Percentiles rank a stretch among this genome's conserved stretches.
These are phyloP conservation scores for Piaya cayana DNA, from an alignment of 2,113 vertebrate species.

Conservation along the genomic window DNA sequence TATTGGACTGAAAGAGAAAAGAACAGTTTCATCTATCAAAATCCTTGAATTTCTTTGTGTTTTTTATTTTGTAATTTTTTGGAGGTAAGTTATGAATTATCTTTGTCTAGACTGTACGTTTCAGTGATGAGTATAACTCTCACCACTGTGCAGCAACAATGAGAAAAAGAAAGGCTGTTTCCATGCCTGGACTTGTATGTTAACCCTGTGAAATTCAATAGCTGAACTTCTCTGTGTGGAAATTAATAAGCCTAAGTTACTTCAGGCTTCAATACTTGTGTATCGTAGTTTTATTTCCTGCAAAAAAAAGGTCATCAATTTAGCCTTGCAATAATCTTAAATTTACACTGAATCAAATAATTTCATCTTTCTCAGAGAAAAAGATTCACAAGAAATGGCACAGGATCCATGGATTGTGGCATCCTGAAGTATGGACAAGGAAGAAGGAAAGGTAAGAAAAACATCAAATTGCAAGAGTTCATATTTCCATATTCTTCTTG, in stretches of 20 bases:
- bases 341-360: background rate
- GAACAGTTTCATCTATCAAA: background rate
- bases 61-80: background rate
- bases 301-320: background rate
- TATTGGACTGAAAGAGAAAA: background rate
- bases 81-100: background rate
- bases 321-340: background rate
- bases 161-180: background rate
- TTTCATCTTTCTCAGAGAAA: background rate
- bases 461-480: background rate
- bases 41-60: background rate
- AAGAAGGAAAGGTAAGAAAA: background rate
- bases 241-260: background rate
- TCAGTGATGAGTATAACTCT: background rate
- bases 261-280: background rate
- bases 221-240: background rate
- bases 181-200: constrained; percentile 1
- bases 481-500: background rate
- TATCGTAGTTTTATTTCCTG: background rate
- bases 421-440: background rate
- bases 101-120: background rate
- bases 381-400: background rate
- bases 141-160: background rate
- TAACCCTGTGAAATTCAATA: constrained; percentile 18
- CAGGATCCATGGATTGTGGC: background rate